phyloP scores from a whole-genome alignment of 2,113 vertebrate genomes.

The Nycticebus coucang region DNA sequence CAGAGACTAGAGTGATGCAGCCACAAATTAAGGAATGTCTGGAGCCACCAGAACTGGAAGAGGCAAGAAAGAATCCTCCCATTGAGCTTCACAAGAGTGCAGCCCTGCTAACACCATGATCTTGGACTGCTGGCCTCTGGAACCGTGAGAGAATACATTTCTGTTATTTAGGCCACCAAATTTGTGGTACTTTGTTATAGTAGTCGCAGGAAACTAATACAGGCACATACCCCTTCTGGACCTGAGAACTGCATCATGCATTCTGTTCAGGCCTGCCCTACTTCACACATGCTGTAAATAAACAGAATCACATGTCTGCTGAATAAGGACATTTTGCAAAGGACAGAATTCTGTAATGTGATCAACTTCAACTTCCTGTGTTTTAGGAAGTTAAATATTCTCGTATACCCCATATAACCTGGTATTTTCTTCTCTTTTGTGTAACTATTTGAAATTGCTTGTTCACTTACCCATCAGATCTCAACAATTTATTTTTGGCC shows the following conservation, averaged over 20 bases:
- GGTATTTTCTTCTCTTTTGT: background rate
- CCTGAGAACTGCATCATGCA: background rate
- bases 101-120: background rate
- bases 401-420: background rate
- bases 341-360: background rate
- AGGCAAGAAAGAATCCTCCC: background rate
- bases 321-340: background rate
- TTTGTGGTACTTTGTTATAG: background rate
- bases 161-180: too few relatives aligned
- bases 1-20: background rate
- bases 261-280: background rate
- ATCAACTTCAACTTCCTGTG: background rate
- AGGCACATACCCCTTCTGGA: background rate
- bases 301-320: background rate
- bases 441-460: conserved; percentile 49
- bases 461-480: background rate
- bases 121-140: background rate
- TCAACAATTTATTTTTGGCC: conserved; percentile 46
- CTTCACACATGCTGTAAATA: background rate
- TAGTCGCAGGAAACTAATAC: background rate
- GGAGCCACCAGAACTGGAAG: background rate
- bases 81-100: background rate
- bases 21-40: background rate
- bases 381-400: conserved; percentile 39
- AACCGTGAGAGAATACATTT: background rate